phyloP scores from a whole-genome alignment of 2,113 vertebrate genomes.

The Diglossa brunneiventris region DNA sequence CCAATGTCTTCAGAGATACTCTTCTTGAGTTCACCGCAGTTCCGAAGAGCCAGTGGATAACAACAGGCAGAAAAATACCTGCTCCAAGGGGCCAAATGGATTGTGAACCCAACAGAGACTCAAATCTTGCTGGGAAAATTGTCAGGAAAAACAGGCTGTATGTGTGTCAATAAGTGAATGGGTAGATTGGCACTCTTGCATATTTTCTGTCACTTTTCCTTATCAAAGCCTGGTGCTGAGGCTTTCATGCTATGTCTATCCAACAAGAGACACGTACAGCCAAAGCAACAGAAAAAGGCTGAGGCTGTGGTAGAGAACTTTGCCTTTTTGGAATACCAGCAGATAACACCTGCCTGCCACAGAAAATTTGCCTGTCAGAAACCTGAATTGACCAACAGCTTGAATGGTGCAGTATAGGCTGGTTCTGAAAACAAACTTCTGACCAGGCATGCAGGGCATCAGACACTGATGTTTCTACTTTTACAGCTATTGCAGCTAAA shows the following conservation, averaged over 20 bases:
- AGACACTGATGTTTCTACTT: background rate
- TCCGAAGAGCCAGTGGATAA: background rate
- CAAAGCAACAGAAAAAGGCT: background rate
- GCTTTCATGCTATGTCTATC: background rate
- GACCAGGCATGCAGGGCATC: background rate
- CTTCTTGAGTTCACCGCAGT: background rate
- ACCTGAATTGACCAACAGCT: background rate
- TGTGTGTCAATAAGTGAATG: background rate
- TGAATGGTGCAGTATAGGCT: background rate
- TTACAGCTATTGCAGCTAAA: background rate
- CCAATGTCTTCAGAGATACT: rapidly evolving
- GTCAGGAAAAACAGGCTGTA: background rate
- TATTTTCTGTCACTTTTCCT: background rate
- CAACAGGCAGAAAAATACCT: background rate
- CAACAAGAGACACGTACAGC: background rate
- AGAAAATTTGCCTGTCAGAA: background rate
- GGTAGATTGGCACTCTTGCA: background rate
- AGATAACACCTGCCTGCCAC: rapidly evolving
- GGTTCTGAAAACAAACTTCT: background rate
- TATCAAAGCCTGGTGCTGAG: background rate
- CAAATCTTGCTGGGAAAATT: background rate
- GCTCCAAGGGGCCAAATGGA: background rate
- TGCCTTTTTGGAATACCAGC: background rate
- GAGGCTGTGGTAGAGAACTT: background rate
- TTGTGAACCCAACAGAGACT: background rate